A percentile compares a stretch with the other conserved stretches of the same genome.
Conservation (phyloP, 2,888 invertebrate genomes). For the Athalia rosae region DNA sequence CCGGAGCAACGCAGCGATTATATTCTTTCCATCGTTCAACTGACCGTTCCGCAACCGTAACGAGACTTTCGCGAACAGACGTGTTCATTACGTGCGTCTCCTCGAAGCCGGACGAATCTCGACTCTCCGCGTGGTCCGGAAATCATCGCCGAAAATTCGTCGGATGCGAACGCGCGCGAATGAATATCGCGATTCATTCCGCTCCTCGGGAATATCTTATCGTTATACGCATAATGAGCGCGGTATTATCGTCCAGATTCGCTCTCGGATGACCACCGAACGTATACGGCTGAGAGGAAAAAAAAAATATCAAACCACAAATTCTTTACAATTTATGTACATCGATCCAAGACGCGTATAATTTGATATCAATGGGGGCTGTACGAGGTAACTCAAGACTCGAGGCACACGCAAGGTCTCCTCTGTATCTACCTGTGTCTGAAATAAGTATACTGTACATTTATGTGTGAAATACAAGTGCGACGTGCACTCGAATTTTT, state of each 20-base stretch:
- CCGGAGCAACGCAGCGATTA: neutral
- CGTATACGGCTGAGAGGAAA: no score
- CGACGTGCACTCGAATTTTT: no score
- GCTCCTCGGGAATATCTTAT: no score
- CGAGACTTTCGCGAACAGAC: no score
- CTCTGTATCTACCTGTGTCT: constrained; percentile 24
- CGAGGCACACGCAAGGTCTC: constrained; percentile 61
- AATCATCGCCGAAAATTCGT: no score
- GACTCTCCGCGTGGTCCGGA: no score
- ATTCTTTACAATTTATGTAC: constrained; percentile 58
- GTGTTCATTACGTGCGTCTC: no score
- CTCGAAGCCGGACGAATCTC: no score
- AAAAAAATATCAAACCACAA: constrained; percentile 55
- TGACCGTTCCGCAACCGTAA: constrained; percentile 4
- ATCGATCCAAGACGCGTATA: constrained; percentile 72
- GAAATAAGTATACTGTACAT: constrained; percentile 16
- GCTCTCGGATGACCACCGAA: neutral
- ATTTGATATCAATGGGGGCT: constrained; percentile 70
- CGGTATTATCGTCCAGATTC: neutral
- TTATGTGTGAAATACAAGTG: neutral
- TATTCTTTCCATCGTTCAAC: constrained; percentile 24
- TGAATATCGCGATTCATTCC: no score
- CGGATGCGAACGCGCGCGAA: no score
- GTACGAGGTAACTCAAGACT: constrained; percentile 62
- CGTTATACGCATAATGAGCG: no score